Base-by-base conservation (phyloP, 2,113 vertebrate species). In the Forbesichthys agassizii region DNA sequence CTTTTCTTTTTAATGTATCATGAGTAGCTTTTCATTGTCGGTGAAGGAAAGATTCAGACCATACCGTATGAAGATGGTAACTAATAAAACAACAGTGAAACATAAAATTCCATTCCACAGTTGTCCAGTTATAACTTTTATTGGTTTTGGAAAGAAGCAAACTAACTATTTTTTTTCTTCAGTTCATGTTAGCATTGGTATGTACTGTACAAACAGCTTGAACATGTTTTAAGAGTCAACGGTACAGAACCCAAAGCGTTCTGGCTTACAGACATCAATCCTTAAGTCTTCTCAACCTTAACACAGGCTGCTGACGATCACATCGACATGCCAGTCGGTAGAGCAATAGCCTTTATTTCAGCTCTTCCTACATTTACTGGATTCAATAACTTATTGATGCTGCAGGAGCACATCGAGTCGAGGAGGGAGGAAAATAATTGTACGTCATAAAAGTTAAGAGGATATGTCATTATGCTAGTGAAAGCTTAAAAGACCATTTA, bases 71-170 rank as follows among this genome's bases (percentile, higher is more conserved):
- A 14, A 11, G 3, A 13, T 53, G 14, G 6, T 4, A 53, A 53
- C 14, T 52, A 52, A 52, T 52, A 52, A 7, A 4, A 13, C 13
- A 14, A n/a, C 13, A 5, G 52, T n/a, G 14, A 42, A 42, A 42
- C 36, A 42, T 42, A 42, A 42, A 42, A 42, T 3, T 42, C 36
- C 36, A 42, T 42, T 42, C 61, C 61, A 20, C 33, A 66, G 49
- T 27, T n/a, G 48, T 85, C 86, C 86, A 84, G 77, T 87, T 89
- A 91, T 77, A 81, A 84, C 73, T 91, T 92, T 93, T 92, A 93
- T 91, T 93, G 90, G 83, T 90, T 91, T 88, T 90, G 89, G 86
- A 90, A 90, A 91, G 89, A 91, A 91, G 89, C 89, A 89, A 91
- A 89, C 78, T 88, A 86, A 83, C 77, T 87, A 16, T 85, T 42